Base-by-base conservation (phyloP, 1,140 invertebrate genomes). In the Drosophila willistoni region DNA sequence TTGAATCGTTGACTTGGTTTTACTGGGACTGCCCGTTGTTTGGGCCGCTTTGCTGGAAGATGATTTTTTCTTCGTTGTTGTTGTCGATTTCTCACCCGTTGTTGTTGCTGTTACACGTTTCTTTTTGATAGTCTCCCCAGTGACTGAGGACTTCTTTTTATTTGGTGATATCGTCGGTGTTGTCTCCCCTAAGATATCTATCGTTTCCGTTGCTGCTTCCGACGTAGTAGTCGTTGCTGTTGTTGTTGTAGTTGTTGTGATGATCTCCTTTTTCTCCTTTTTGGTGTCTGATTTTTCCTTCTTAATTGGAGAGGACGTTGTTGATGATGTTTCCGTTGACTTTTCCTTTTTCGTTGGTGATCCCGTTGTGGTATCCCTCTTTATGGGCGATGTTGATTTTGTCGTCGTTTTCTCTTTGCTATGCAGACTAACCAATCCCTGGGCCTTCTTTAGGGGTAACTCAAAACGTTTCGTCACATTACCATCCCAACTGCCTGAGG, bases 401-500 rank as follows among this genome's bases (percentile, higher is more conserved):
- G 65, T 69, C 4, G 47, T 44, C 1, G 65, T 6, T 57, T 73
- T 79, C 42, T 79, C 73, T 7, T 79, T 78, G 6, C 7, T 36
- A 41, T 66, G 64, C 41, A 67, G 67, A 33, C 55, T 89, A 9
- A 68, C 13, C 17, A 72, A 10, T 1, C 22, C 61, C 22, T 42
- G 47, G 6, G 62, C 62, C 36, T 81, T 73, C 41, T 78, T 91
- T 2, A 83, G 55, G 57, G 77, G 60, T 12, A 91, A 59, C 47
- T 91, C 87, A 51, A 81, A 91, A 12, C 90, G 90, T 41, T 86
- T 85, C 36, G 68, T 14, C 1, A 79, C 69, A 72, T 90, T 79
- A 29, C 87, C 84, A 63, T 91, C 77, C 91, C 91, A 91, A 1
- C 57, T 79, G 12, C 68, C 76, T 13, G 71, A 51, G 1, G 91